Evolutionary conservation across 2,797 vertebrate species (phyloP), one percentile per base, ranked within the genome.

Genomic region (Choloepus didactylus): DNA sequence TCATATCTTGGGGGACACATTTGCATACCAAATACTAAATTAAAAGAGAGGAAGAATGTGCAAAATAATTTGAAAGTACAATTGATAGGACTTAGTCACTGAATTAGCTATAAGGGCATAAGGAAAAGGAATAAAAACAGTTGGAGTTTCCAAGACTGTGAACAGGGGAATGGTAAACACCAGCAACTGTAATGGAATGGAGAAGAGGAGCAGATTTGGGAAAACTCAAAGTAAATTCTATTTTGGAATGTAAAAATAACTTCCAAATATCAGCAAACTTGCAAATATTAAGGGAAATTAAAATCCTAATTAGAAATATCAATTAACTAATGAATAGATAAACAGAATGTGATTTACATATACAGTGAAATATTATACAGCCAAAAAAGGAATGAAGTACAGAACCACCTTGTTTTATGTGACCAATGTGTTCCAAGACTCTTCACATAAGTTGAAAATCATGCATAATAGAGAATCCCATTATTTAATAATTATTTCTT

Each of bases 111-210:
- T 5, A 75, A 90, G 67, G 41, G 49, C 85, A 73, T 51, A 46
- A 60, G 19, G 72, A 83, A 73, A 83, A 88, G 60, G 54, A 66
- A 21, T 77, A 73, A 87, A 90, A 76, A 73, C 54, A 93, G 60
- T 54, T 79, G 41, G 72, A 76, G 8, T 66, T 87, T 87, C 60
- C 5, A 51, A 64, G 38, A 87, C 66, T 44, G 3, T 73, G 66
- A 77, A 21, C 49, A 72, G 46, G 56, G 75, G 60, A 46, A 86
- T 79, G 60, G 7, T 19, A 75, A 73, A 49, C 44, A 86, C 29
- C 8, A 87, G 46, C 35, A 79, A 16, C 21, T 49, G 51, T 85
- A 59, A 67, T 54, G 27, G 82, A 64, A 25, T 8, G 19, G 67
- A 54, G 31, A 69, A 25, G 89, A 89, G 69, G 62, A 92, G 5